These are phyloP conservation scores for Telenomus remus DNA, from an alignment of 1,140 invertebrate genomes.

Conservation along the genomic window DNA sequence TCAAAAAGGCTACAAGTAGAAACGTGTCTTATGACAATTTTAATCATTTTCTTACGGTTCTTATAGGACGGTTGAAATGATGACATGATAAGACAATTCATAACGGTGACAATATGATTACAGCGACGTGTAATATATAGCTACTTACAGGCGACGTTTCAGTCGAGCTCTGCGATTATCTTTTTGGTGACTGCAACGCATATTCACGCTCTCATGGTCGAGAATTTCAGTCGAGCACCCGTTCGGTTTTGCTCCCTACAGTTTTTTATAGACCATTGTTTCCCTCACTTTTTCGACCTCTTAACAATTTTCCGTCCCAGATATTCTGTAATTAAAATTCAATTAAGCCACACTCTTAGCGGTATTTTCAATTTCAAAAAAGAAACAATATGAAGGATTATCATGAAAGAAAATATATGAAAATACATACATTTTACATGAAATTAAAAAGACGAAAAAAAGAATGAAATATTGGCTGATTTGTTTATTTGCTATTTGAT, in stretches of 20 bases:
- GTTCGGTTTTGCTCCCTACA: slow-evolving; percentile 33
- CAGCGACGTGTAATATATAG: not conserved
- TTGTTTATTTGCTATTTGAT: too few relatives aligned
- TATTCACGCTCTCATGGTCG: slow-evolving; percentile 69
- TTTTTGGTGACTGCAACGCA: slow-evolving; percentile 51
- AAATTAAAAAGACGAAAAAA: too few relatives aligned
- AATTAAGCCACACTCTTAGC: not conserved
- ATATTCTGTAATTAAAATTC: slow-evolving; percentile 34
- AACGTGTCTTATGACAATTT: too few relatives aligned
- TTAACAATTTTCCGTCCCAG: slow-evolving; percentile 44
- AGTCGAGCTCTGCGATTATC: slow-evolving; percentile 57
- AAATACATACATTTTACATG: too few relatives aligned
- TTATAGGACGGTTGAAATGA: too few relatives aligned
- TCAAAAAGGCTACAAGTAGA: too few relatives aligned
- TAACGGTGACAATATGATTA: too few relatives aligned
- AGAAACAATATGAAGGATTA: not conserved
- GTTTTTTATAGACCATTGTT: slow-evolving; percentile 63
- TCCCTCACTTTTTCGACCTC: slow-evolving; percentile 36
- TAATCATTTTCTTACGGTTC: too few relatives aligned
- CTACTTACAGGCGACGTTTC: slow-evolving; percentile 60
- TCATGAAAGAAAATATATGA: too few relatives aligned
- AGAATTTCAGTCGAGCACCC: slow-evolving; percentile 53
- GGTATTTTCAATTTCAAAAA: not conserved
- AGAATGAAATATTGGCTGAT: too few relatives aligned
- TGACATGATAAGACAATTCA: too few relatives aligned